Percentiles rank a stretch among this genome's conserved stretches.
Evolutionary conservation across 1,140 invertebrate species (phyloP).

Genomic region (Lutraria rhynchaena): DNA sequence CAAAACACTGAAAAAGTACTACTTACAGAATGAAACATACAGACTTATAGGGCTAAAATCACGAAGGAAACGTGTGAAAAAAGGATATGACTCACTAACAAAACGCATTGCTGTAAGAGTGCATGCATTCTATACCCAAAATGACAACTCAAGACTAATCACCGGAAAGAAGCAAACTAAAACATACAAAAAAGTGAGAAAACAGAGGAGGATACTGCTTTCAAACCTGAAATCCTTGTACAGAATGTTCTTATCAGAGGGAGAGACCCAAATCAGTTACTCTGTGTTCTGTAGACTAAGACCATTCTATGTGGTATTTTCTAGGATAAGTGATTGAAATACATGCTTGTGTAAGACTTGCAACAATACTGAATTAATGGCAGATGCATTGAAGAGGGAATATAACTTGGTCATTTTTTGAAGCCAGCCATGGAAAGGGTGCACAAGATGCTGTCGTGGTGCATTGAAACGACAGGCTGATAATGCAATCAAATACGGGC

Average conservation of each 20-base stretch:
- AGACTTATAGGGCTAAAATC: neutral
- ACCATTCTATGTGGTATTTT: conserved; percentile 58
- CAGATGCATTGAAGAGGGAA: conserved; percentile 24
- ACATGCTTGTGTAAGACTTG: conserved; percentile 59
- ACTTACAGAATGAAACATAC: conserved; percentile 17
- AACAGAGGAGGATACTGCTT: conserved; percentile 54
- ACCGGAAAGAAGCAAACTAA: conserved; percentile 51
- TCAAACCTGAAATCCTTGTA: conserved; percentile 45
- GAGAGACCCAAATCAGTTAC: conserved; percentile 52
- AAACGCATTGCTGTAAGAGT: conserved; percentile 1
- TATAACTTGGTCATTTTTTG: too few relatives aligned
- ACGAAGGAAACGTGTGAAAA: neutral
- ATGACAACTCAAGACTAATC: conserved; percentile 56
- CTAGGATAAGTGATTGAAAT: conserved; percentile 52
- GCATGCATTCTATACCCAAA: conserved; percentile 49
- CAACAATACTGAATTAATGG: conserved; percentile 57
- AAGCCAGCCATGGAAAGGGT: conserved; percentile 83
- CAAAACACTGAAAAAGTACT: conserved; percentile 23
- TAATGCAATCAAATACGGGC: conserved; percentile 31
- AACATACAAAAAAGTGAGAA: conserved; percentile 55
- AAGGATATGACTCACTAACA: conserved; percentile 9
- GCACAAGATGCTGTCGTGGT: conserved; percentile 81
- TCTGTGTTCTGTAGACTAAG: conserved; percentile 51
- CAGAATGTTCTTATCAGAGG: conserved; percentile 56
- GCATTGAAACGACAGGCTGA: conserved; percentile 77